Evolutionary conservation across 2,888 invertebrate species (phyloP).

Genomic region (Phorcus lineatus): DNA sequence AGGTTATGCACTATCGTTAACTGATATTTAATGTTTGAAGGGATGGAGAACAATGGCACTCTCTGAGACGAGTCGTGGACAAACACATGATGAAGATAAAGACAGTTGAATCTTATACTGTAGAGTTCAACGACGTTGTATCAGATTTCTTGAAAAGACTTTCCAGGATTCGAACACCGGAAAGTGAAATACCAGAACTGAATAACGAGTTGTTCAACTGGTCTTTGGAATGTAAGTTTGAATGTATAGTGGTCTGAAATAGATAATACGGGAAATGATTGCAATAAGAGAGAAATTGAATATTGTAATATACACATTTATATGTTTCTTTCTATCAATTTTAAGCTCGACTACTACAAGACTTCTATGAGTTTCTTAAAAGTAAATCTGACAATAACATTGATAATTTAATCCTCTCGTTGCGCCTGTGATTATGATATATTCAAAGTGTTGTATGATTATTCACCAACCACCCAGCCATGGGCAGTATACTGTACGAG

Average conservation of each 20-base stretch:
- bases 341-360: no score
- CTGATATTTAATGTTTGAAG: neutral
- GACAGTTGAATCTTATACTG: neutral
- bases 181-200: neutral
- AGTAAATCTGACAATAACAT: no score
- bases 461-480: neutral
- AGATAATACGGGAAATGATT: no score
- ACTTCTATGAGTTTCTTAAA: no score
- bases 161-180: neutral
- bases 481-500: neutral
- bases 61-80: neutral
- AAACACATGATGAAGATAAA: neutral
- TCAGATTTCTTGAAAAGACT: neutral
- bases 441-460: no score
- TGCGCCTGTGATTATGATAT: no score
- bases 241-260: no score
- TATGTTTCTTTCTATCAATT: no score
- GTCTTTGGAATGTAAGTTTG: neutral
- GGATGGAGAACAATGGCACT: neutral
- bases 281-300: no score
- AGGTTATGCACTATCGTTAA: no score
- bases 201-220: slow-evolving; percentile 1
- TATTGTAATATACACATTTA: no score
- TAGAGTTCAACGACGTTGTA: neutral
- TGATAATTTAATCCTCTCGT: no score